Percentiles rank a stretch among this genome's conserved stretches.
Evolutionary conservation across 2,113 vertebrate species (phyloP).

Genomic region (Microcebus lehilahytsara): DNA sequence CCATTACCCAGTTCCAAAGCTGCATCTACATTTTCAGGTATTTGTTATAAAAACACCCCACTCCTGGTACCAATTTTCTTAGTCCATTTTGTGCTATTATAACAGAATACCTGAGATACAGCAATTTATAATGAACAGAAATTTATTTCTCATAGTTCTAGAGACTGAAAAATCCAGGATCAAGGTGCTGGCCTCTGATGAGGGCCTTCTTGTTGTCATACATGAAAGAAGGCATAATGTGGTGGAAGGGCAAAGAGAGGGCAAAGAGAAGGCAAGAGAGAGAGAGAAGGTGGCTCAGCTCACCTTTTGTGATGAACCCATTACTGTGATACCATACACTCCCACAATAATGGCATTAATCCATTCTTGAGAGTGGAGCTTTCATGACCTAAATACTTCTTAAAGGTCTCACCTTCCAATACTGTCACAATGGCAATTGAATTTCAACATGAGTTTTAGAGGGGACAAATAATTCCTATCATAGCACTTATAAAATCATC

Average conservation of each 20-base stretch:
- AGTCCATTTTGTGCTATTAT: not conserved
- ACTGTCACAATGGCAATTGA: not conserved
- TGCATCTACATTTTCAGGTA: not conserved
- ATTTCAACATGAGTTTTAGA: not conserved
- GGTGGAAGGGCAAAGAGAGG: not conserved
- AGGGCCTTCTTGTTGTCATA: not conserved
- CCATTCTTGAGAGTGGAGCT: not conserved
- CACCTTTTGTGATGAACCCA: not conserved
- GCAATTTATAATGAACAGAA: not conserved
- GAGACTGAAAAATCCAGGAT: not conserved
- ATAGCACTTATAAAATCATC: not conserved
- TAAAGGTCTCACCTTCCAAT: not conserved
- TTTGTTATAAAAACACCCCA: not conserved
- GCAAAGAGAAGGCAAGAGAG: not conserved
- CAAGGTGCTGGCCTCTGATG: not conserved
- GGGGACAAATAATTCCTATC: not conserved
- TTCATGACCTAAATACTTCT: not conserved
- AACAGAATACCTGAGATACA: not conserved
- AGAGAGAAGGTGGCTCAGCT: not conserved
- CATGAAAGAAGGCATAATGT: not conserved
- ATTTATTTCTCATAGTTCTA: not conserved
- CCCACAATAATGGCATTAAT: not conserved
- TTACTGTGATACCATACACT: not conserved
- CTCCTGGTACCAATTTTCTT: not conserved
- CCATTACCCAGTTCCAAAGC: not conserved